A percentile compares a stretch with the other conserved stretches of the same genome.
These are phyloP conservation scores for Balaeniceps rex DNA, from an alignment of 2,113 vertebrate genomes.

Conservation along the genomic window DNA sequence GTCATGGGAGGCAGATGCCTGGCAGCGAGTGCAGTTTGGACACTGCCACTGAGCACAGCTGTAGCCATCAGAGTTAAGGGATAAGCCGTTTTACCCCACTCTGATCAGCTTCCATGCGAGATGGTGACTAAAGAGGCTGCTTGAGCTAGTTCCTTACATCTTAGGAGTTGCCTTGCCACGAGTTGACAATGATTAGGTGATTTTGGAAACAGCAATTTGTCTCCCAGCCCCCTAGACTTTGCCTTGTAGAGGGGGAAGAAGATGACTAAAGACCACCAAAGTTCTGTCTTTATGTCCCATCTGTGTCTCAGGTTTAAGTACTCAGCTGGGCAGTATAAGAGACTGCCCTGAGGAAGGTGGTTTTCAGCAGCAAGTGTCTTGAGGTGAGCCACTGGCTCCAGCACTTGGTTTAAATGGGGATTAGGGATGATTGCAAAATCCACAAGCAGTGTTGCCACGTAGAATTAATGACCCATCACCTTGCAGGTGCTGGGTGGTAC, in stretches of 20 bases:
- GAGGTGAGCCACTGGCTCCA: not conserved
- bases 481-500: not conserved
- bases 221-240: not conserved
- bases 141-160: not conserved
- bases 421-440: not conserved
- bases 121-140: not conserved
- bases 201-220: not conserved
- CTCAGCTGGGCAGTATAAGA: not conserved
- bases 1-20: rapidly evolving
- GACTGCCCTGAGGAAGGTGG: not conserved
- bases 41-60: not conserved
- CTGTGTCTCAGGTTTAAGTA: not conserved
- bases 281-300: not conserved
- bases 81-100: not conserved
- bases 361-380: not conserved
- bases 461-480: not conserved
- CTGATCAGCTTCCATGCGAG: not conserved
- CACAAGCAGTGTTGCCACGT: not conserved
- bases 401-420: not conserved
- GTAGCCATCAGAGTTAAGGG: not conserved
- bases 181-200: not conserved
- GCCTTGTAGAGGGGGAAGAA: rapidly evolving
- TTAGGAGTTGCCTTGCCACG: not conserved
- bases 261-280: not conserved
- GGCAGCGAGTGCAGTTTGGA: not conserved